Conservation (phyloP, 2,113 vertebrate genomes). For the Melanerpes formicivorus region DNA sequence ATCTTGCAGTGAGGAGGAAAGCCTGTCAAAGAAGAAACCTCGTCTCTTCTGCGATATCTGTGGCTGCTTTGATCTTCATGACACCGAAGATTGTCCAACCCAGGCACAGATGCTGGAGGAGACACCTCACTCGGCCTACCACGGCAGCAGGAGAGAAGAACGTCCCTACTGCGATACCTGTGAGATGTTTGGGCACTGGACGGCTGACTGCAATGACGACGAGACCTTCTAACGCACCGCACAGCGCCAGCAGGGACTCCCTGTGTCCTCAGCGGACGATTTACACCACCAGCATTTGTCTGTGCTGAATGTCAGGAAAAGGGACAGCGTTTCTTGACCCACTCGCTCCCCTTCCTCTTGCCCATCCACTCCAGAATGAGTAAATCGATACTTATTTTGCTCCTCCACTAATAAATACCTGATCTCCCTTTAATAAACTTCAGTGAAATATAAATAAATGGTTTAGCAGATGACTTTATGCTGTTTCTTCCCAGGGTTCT, state of each 20-base stretch:
- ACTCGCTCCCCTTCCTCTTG: neutral
- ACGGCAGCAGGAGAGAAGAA: conserved; percentile 89
- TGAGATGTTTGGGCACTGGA: conserved; percentile 95
- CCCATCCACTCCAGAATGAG: neutral
- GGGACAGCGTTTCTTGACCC: neutral
- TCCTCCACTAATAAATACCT: conserved; percentile 35
- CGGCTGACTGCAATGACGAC: conserved; percentile 91
- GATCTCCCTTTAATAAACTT: conserved; percentile 31
- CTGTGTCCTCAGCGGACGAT: rapidly evolving
- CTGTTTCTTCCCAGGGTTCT: conserved; percentile 57
- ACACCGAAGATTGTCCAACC: conserved; percentile 96
- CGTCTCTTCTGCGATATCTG: conserved; percentile 98
- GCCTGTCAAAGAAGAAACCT: conserved; percentile 88
- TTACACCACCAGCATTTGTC: conserved; percentile 51
- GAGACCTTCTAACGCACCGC: conserved; percentile 87
- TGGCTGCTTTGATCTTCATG: conserved; percentile 96
- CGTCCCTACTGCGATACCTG: conserved; percentile 95
- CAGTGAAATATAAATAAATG: conserved; percentile 61
- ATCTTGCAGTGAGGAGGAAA: conserved; percentile 76
- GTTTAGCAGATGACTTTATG: conserved; percentile 61
- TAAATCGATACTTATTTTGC: conserved; percentile 33
- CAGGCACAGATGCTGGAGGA: conserved; percentile 90
- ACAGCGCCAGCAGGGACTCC: rapidly evolving
- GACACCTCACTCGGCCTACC: conserved; percentile 90
- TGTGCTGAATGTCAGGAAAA: conserved; percentile 16